phyloP scores from a whole-genome alignment of 1,140 invertebrate species.

The Lordiphosa clarofinis region DNA sequence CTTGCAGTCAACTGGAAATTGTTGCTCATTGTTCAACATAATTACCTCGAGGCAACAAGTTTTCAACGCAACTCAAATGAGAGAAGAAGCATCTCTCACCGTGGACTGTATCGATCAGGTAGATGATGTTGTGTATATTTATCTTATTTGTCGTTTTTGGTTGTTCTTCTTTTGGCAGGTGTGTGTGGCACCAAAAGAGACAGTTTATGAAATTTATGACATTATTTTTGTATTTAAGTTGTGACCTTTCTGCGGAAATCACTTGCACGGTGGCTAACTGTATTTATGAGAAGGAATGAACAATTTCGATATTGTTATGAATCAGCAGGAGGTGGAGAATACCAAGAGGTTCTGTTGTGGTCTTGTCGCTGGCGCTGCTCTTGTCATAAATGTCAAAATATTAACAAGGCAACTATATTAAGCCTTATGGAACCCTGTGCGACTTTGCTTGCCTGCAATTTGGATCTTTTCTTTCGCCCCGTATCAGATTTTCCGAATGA shows the following conservation, averaged over 20 bases:
- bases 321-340: not conserved
- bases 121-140: not conserved
- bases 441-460: no score
- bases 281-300: conserved; percentile 14
- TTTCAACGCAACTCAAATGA: conserved; percentile 29
- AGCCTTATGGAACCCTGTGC: no score
- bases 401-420: conserved; percentile 20
- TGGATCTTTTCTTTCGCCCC: no score
- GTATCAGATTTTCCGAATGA: no score
- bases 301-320: conserved; percentile 1
- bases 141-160: not conserved
- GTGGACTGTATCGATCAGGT: conserved; percentile 13
- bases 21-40: conserved; percentile 55
- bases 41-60: conserved; percentile 30
- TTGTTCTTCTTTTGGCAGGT: conserved; percentile 20
- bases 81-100: not conserved
- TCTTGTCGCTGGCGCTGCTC: not conserved
- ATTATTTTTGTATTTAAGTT: conserved; percentile 15
- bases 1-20: conserved; percentile 32
- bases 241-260: conserved; percentile 33
- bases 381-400: conserved; percentile 9
- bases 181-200: conserved; percentile 10
- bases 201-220: conserved; percentile 46
- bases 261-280: conserved; percentile 24
- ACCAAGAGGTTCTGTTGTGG: not conserved